A percentile compares a stretch with the other conserved stretches of the same genome.
Conservation (phyloP, 2,797 vertebrate genomes). For the Streptopelia turtur region DNA sequence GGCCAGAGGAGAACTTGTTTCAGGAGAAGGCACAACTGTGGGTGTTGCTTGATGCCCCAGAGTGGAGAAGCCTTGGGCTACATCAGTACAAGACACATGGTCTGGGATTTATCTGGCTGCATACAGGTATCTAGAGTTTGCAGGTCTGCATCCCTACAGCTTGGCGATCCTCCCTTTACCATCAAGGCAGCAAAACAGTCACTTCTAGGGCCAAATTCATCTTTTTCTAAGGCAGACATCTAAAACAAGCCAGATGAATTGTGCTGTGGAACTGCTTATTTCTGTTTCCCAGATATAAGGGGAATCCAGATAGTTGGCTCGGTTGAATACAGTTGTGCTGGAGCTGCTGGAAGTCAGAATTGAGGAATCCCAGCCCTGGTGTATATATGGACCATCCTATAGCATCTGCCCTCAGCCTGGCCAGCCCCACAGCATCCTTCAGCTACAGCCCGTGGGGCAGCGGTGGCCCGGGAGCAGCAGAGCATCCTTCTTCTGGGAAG, state of each 20-base stretch:
- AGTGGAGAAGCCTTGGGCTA: neutral
- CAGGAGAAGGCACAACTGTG: neutral
- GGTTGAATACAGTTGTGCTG: neutral
- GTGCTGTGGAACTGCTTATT: constrained; percentile 27
- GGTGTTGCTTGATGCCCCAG: neutral
- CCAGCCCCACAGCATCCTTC: neutral
- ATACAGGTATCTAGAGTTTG: neutral
- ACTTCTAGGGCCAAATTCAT: neutral
- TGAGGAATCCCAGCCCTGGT: neutral
- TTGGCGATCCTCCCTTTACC: neutral
- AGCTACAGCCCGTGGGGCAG: neutral
- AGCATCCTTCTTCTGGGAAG: neutral
- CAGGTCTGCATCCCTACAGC: neutral
- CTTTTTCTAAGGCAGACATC: neutral
- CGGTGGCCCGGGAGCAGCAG: neutral
- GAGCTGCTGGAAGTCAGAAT: neutral
- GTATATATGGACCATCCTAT: neutral
- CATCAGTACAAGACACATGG: accelerated
- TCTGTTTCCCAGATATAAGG: neutral
- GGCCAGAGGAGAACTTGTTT: neutral
- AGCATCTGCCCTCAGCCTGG: neutral
- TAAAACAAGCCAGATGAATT: constrained; percentile 36
- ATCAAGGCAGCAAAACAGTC: constrained; percentile 35
- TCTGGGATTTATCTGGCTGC: neutral
- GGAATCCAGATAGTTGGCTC: neutral